A percentile compares a stretch with the other conserved stretches of the same genome.
These are phyloP conservation scores for Poecilia latipinna DNA, from an alignment of 2,113 vertebrate species.

Conservation along the genomic window DNA sequence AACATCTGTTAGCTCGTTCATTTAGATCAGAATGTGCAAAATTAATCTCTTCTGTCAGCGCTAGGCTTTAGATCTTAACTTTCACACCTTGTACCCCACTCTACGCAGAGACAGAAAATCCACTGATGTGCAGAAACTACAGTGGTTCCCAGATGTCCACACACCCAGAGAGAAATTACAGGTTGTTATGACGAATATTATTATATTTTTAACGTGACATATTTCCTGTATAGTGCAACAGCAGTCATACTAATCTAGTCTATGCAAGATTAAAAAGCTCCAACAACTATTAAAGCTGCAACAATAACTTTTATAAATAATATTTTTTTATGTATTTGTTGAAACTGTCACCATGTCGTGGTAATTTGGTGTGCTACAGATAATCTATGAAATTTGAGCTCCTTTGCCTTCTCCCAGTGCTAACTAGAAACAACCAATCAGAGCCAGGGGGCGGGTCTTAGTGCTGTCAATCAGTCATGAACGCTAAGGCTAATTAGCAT, in stretches of 20 bases:
- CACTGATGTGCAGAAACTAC: too few species aligned
- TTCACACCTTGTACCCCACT: not conserved
- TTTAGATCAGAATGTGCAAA: constrained; percentile 11
- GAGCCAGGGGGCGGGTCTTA: too few species aligned
- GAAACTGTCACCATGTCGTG: too few species aligned
- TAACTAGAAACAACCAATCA: too few species aligned
- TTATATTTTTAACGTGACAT: not conserved
- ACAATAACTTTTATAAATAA: not conserved
- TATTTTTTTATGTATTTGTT: too few species aligned
- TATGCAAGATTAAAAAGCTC: not conserved
- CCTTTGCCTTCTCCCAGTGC: too few species aligned
- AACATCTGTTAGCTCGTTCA: constrained; percentile 29
- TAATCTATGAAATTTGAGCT: too few species aligned
- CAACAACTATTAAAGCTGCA: not conserved
- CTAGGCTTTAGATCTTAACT: not conserved
- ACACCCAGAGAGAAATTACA: not conserved
- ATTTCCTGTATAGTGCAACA: not conserved
- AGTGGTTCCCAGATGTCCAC: not conserved
- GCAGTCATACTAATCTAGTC: not conserved
- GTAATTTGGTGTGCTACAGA: too few species aligned
- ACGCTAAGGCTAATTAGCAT: too few species aligned
- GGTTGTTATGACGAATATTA: not conserved
- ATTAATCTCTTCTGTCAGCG: not conserved
- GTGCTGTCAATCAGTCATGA: too few species aligned
- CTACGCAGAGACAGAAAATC: too few species aligned